Evolutionary conservation across 2,888 invertebrate genomes (phyloP).

Genomic region (Hirtodrosophila confusa): DNA sequence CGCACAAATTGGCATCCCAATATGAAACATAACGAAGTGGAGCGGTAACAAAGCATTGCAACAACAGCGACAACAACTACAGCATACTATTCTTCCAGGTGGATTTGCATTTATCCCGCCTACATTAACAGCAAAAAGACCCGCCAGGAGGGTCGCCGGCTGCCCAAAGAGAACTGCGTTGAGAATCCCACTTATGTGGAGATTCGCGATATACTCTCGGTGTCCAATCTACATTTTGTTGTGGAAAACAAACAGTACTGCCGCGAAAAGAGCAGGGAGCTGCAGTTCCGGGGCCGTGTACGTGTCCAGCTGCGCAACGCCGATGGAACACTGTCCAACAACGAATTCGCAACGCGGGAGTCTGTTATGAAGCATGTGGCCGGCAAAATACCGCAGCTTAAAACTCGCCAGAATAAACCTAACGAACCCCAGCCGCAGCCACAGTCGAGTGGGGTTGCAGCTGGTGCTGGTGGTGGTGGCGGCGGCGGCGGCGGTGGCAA

Average conservation of each 20-base stretch:
- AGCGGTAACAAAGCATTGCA: slow-evolving; percentile 85
- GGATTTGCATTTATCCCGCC: slow-evolving; percentile 98
- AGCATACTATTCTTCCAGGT: slow-evolving; percentile 85
- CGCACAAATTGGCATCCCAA: slow-evolving; percentile 88
- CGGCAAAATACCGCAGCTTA: slow-evolving; percentile 95
- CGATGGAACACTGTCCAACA: slow-evolving; percentile 90
- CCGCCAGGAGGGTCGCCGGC: slow-evolving; percentile 93
- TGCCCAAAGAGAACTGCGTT: slow-evolving; percentile 93
- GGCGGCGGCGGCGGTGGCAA: slow-evolving; percentile 77
- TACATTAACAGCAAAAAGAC: slow-evolving; percentile 98
- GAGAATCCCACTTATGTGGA: slow-evolving; percentile 98
- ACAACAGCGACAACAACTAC: slow-evolving; percentile 3
- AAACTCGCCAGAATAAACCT: slow-evolving; percentile 87
- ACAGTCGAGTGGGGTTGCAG: slow-evolving; percentile 43
- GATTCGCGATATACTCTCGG: slow-evolving; percentile 95
- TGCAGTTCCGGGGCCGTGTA: slow-evolving; percentile 93
- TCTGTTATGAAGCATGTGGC: slow-evolving; percentile 91
- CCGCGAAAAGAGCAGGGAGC: slow-evolving; percentile 95
- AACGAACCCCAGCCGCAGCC: slow-evolving; percentile 62
- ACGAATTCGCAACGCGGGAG: slow-evolving; percentile 90
- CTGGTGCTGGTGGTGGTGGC: slow-evolving; percentile 65
- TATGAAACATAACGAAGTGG: slow-evolving; percentile 92
- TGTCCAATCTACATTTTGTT: slow-evolving; percentile 92
- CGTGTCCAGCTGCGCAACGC: slow-evolving; percentile 96
- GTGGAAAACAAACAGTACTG: slow-evolving; percentile 97